Evolutionary conservation across 2,113 vertebrate genomes (phyloP).

Genomic region (Atherinomorus stipes): DNA sequence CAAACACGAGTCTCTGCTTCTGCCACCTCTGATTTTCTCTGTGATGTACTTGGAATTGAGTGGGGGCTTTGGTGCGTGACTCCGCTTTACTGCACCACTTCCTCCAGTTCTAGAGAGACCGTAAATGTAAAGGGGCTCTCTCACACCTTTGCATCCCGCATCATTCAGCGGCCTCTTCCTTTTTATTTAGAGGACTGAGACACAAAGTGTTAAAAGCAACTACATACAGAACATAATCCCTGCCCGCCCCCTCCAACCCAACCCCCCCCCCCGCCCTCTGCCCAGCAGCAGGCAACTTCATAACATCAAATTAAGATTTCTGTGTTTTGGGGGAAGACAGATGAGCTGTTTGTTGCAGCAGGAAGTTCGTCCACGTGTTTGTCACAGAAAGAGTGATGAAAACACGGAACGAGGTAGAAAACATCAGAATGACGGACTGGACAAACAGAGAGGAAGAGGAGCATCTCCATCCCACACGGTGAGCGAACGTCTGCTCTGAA

Average conservation of each 20-base stretch:
- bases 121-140: slow-evolving; percentile 81
- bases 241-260: slow-evolving; percentile 7
- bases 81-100: slow-evolving; percentile 81
- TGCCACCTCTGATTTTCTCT: slow-evolving; percentile 50
- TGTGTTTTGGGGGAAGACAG: slow-evolving; percentile 6
- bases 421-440: slow-evolving; percentile 22
- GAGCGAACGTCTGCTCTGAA: slow-evolving; percentile 60
- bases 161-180: slow-evolving; percentile 72
- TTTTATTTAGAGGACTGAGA: slow-evolving; percentile 58
- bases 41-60: slow-evolving; percentile 80
- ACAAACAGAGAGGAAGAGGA: slow-evolving; percentile 5
- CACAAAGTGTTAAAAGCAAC: slow-evolving; percentile 54
- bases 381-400: slow-evolving; percentile 7
- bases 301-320: neutral
- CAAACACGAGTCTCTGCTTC: slow-evolving; percentile 4
- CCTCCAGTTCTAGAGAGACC: slow-evolving; percentile 78
- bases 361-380: slow-evolving; percentile 4
- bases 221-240: slow-evolving; percentile 56
- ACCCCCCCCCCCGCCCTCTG: no score
- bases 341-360: slow-evolving; percentile 16
- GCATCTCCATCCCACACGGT: slow-evolving; percentile 24
- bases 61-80: slow-evolving; percentile 74
- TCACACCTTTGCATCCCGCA: slow-evolving; percentile 80
- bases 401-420: neutral
- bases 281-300: no score